Base-by-base conservation (phyloP, 2,888 invertebrate genomes). In the Watsonalla cultraria region DNA sequence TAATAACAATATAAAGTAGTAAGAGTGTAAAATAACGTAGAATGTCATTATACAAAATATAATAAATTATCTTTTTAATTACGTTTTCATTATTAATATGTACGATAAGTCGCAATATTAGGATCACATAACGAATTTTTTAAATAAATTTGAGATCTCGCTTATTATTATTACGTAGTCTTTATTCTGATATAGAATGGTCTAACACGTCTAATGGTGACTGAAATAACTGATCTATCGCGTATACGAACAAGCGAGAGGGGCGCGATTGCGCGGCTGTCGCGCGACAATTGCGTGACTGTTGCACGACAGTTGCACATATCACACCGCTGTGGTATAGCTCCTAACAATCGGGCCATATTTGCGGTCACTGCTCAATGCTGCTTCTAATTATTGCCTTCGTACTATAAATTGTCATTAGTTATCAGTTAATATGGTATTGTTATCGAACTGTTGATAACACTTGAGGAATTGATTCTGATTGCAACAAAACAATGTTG, bases 111-210 rank as follows among this genome's bases (percentile, higher is more conserved):
- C 83, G 87, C 84, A 86, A 81, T 86, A 86, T 85, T 85, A 86
- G 86, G 84, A 88, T 89, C 78, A 90, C 82, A 86, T 82, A 86
- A 88, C 77, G 82, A 85, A 82, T 85, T 84, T 82, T 86, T 86
- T 82, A 90, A 88, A 87, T 87, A 89, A 90, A 90, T 89, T 90
- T 90, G 90, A 90, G 90, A 90, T 90, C 90, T 90, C 88, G 89
- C 90, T 90, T 90, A 90, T 86, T 86, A 90, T 86, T 86, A 87
- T 86, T 88, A 90, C 84, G 86, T 90, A 89, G 89, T 89, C 90
- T 89, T 89, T 88, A 85, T 84, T 85, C 80, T 90, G 88, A 87
- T 88, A 88, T 86, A 87, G 85, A 89, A 87, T 84, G 42, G 42
- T 42, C 42, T 42, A 42, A 86, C 82, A 84, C 83, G 73, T 81